Percentiles rank a stretch among this genome's conserved stretches.
Conservation (phyloP, 2,113 vertebrate species). For the Daubentonia madagascariensis region DNA sequence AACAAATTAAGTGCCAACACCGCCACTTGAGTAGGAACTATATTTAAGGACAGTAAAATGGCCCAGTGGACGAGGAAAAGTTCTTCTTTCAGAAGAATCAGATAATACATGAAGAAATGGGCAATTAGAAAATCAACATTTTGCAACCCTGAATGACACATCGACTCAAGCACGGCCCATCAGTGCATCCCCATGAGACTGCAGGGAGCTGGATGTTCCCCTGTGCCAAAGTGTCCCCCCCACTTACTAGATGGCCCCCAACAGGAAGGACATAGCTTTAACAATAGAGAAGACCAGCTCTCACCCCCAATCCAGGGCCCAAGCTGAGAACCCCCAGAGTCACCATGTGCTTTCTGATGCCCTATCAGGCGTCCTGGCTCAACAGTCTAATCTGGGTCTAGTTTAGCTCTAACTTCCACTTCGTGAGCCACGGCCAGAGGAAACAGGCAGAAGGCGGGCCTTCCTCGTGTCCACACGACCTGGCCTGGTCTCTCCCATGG, state of each 20-base stretch:
- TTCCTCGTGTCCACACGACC: neutral
- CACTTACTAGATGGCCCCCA: neutral
- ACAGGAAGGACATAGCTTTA: no score
- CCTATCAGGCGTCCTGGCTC: neutral
- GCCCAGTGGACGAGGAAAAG: no score
- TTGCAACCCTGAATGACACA: no score
- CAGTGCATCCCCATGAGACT: no score
- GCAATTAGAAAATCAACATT: no score
- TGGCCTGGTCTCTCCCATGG: fast-evolving
- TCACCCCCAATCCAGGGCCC: neutral
- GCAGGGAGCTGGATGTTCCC: neutral
- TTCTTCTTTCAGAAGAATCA: no score
- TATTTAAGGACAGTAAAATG: no score
- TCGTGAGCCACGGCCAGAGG: fast-evolving
- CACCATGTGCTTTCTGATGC: fast-evolving
- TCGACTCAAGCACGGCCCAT: no score
- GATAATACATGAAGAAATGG: no score
- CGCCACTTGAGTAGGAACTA: no score
- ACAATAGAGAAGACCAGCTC: neutral
- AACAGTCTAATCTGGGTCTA: neutral
- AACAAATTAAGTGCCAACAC: no score
- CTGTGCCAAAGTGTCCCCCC: neutral
- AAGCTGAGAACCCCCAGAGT: neutral
- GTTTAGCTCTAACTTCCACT: fast-evolving
- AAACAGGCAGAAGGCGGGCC: fast-evolving